phyloP scores from a whole-genome alignment of 2,888 invertebrate genomes.

The Sericinus montela region DNA sequence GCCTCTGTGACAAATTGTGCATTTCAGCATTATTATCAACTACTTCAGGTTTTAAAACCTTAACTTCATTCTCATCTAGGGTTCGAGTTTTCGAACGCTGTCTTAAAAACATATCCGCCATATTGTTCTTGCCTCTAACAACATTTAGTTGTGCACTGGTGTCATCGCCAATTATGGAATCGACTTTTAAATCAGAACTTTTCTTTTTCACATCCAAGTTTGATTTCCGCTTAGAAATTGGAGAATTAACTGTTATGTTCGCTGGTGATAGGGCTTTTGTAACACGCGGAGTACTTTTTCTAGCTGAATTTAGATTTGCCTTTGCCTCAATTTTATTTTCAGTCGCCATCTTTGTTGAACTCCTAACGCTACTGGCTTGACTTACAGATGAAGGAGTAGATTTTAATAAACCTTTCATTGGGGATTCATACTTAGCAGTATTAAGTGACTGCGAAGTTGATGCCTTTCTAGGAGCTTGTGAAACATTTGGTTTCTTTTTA shows the following conservation, averaged over 20 bases:
- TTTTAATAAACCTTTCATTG: slow-evolving; percentile 54
- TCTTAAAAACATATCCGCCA: slow-evolving; percentile 30
- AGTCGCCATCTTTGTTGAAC: slow-evolving; percentile 13
- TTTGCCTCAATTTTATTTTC: slow-evolving; percentile 14
- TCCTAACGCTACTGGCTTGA: slow-evolving; percentile 28
- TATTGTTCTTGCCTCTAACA: slow-evolving; percentile 11
- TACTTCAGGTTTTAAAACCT: slow-evolving; percentile 46
- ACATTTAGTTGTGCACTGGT: slow-evolving; percentile 23
- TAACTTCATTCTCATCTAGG: slow-evolving; percentile 62
- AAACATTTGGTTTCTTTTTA: slow-evolving; percentile 34
- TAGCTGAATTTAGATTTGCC: slow-evolving; percentile 23
- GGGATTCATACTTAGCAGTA: slow-evolving; percentile 36
- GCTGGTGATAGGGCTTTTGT: slow-evolving; percentile 36
- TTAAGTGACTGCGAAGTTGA: slow-evolving; percentile 24
- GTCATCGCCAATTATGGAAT: slow-evolving; percentile 18
- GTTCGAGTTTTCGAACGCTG: slow-evolving; percentile 64
- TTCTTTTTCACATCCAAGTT: slow-evolving; percentile 26
- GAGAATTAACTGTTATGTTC: slow-evolving; percentile 60
- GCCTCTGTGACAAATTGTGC: slow-evolving; percentile 45
- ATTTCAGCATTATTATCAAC: slow-evolving; percentile 62
- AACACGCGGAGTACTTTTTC: slow-evolving; percentile 26
- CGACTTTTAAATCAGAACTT: slow-evolving; percentile 11
- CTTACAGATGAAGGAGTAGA: slow-evolving; percentile 49
- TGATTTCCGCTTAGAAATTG: slow-evolving; percentile 42
- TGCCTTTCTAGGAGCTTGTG: slow-evolving; percentile 45